Percentiles rank a stretch among this genome's conserved stretches.
Conservation (phyloP, 1,140 invertebrate species). For the Phymorhynchus buccinoides region DNA sequence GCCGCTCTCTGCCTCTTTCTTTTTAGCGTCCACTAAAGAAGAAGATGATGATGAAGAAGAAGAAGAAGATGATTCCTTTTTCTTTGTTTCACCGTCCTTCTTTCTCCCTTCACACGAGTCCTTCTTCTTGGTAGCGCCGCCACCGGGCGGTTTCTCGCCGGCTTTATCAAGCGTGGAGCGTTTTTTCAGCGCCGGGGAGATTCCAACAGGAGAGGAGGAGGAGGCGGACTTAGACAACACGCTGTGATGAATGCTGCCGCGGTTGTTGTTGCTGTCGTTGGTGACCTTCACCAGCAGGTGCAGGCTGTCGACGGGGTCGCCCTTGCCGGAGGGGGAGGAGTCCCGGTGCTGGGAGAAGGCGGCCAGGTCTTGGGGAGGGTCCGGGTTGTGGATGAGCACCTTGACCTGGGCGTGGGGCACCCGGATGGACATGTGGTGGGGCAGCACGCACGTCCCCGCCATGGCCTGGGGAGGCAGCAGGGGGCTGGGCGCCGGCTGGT, state of each 20-base stretch:
- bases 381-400: slow-evolving; percentile 49
- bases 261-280: slow-evolving; percentile 40
- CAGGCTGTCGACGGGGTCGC: background rate
- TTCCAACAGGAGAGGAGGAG: background rate
- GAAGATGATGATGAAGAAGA: too few species aligned
- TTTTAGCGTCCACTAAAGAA: background rate
- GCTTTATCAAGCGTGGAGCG: background rate
- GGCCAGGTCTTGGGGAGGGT: slow-evolving; percentile 40
- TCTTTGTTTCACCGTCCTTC: background rate
- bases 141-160: background rate
- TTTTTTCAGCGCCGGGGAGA: background rate
- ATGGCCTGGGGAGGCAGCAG: slow-evolving; percentile 42
- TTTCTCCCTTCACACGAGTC: background rate
- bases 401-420: slow-evolving; percentile 51
- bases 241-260: slow-evolving; percentile 31
- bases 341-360: slow-evolving; percentile 25
- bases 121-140: background rate
- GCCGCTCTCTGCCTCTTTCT: background rate
- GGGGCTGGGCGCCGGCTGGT: slow-evolving; percentile 47
- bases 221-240: background rate
- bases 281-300: background rate
- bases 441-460: slow-evolving; percentile 46
- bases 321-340: background rate
- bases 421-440: slow-evolving; percentile 51
- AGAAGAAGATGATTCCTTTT: background rate